phyloP scores from a whole-genome alignment of 2,888 invertebrate species.

The Sphaerophoria taeniata region DNA sequence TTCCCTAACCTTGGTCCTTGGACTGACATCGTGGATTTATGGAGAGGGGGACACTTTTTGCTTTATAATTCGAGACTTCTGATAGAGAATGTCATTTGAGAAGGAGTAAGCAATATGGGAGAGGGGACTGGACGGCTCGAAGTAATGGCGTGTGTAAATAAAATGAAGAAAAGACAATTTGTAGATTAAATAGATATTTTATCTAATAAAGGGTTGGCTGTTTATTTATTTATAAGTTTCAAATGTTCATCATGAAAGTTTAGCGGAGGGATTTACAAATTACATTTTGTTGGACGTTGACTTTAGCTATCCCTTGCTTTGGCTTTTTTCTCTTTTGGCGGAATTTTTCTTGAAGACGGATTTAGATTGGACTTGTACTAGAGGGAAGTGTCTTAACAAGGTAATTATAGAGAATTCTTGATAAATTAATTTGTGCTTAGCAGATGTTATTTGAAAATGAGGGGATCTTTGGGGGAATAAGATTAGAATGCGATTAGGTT shows the following conservation, averaged over 20 bases:
- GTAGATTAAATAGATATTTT: slow-evolving; percentile 51
- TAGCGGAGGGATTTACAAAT: slow-evolving; percentile 19
- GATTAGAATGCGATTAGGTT: neutral
- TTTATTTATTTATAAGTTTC: slow-evolving; percentile 60
- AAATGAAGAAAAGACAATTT: slow-evolving; percentile 54
- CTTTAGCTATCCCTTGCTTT: neutral
- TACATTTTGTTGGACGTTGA: slow-evolving; percentile 24
- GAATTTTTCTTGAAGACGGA: neutral
- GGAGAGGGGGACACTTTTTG: neutral
- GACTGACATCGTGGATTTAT: neutral
- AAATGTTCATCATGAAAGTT: slow-evolving; percentile 25
- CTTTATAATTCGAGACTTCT: slow-evolving; percentile 27
- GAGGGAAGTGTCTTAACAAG: slow-evolving; percentile 37
- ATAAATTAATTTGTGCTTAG: slow-evolving; percentile 47
- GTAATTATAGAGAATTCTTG: slow-evolving; percentile 46
- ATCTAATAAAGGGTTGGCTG: slow-evolving; percentile 61
- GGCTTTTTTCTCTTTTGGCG: neutral
- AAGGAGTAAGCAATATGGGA: neutral
- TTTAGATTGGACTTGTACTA: neutral
- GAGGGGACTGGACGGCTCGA: no score
- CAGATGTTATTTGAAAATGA: slow-evolving; percentile 32
- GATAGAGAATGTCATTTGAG: slow-evolving; percentile 27
- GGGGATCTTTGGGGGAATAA: neutral
- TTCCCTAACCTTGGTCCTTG: slow-evolving; percentile 32
- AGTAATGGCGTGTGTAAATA: slow-evolving; percentile 39